A percentile compares a stretch with the other conserved stretches of the same genome.
Conservation (phyloP, 2,113 vertebrate species). For the Brienomyrus longianalis region DNA sequence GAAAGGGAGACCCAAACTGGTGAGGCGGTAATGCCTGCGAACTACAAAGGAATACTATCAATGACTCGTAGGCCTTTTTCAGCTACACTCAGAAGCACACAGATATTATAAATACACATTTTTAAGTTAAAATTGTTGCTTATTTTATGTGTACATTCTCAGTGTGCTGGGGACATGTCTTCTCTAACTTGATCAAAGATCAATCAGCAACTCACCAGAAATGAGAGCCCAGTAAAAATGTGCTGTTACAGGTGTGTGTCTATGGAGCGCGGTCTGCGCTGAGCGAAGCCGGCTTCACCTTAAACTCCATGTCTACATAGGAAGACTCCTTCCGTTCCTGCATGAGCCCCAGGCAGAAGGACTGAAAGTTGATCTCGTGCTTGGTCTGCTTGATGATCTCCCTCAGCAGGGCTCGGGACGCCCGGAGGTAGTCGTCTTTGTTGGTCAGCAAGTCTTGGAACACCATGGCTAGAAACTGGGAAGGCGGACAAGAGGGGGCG, state of each 20-base stretch:
- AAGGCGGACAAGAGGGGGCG: neutral
- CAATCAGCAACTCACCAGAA: neutral
- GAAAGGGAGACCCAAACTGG: neutral
- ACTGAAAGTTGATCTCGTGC: constrained; percentile 96
- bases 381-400: constrained; percentile 99
- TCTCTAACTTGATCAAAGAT: neutral
- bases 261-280: neutral
- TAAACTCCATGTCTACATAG: constrained; percentile 92
- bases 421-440: constrained; percentile 90
- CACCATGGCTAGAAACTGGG: constrained; percentile 92
- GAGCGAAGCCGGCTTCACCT: constrained; percentile 54
- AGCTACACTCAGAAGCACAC: neutral
- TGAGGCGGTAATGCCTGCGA: neutral
- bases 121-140: neutral
- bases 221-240: neutral
- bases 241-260: too few relatives aligned
- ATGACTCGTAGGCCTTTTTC: neutral
- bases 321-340: constrained; percentile 86
- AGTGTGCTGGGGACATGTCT: neutral
- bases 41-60: neutral
- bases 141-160: neutral
- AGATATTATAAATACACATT: neutral
- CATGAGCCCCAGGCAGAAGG: constrained; percentile 95
- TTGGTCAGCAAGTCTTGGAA: constrained; percentile 94
- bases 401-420: constrained; percentile 82